These are phyloP conservation scores for Brachyopa scutellaris DNA, from an alignment of 2,888 invertebrate genomes.

Conservation along the genomic window DNA sequence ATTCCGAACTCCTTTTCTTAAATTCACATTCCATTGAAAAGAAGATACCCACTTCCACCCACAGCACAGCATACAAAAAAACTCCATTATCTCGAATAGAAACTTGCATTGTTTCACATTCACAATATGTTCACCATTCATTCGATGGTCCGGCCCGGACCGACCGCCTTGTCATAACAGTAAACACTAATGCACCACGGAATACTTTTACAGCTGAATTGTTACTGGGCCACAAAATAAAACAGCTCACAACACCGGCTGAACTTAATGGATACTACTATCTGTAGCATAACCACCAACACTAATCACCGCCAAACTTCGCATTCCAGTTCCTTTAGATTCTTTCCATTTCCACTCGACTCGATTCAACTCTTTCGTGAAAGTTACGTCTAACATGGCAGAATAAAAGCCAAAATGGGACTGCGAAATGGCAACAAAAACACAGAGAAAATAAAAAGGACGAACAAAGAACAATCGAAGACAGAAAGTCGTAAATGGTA, in stretches of 20 bases:
- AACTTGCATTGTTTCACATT: constrained; percentile 9
- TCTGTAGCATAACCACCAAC: constrained; percentile 17
- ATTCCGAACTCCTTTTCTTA: no score
- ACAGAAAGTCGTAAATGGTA: constrained; percentile 46
- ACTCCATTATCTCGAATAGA: background rate
- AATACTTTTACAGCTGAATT: constrained; percentile 7
- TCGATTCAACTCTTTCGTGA: no score
- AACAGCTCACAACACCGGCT: constrained; percentile 42
- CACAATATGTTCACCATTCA: background rate
- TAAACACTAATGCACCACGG: constrained; percentile 44
- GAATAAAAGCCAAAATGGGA: constrained; percentile 11
- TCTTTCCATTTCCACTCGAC: constrained; percentile 13
- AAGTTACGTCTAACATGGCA: background rate
- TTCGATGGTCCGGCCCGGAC: no score
- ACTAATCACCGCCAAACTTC: constrained; percentile 48
- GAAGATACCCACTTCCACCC: background rate
- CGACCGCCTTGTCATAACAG: constrained; percentile 32
- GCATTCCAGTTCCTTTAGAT: background rate
- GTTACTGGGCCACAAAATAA: constrained; percentile 24
- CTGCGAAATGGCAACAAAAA: constrained; percentile 21
- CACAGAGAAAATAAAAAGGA: constrained; percentile 10
- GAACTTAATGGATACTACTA: constrained; percentile 45
- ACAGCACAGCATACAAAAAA: background rate
- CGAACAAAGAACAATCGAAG: constrained; percentile 38
- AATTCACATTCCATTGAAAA: no score